A percentile compares a stretch with the other conserved stretches of the same genome.
Conservation (phyloP, 2,888 invertebrate species). For the Sarcophaga rosellei region DNA sequence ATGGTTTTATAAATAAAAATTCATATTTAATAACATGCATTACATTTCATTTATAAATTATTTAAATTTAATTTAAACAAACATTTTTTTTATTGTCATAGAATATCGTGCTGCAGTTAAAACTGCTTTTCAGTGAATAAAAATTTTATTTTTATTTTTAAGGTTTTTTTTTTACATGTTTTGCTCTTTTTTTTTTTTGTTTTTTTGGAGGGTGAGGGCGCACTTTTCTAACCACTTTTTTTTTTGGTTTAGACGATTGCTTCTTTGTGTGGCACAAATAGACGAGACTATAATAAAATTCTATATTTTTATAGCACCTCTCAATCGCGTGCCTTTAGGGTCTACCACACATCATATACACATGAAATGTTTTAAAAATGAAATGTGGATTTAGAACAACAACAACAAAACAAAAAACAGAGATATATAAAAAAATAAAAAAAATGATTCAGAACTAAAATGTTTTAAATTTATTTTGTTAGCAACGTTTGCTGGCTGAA, state of each 20-base stretch:
- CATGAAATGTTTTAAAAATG: constrained; percentile 12
- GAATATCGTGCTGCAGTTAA: no score
- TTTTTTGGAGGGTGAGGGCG: no score
- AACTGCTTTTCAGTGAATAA: no score
- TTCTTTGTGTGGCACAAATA: constrained; percentile 14
- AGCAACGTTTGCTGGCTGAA: not conserved
- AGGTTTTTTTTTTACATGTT: constrained; percentile 37
- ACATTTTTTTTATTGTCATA: no score
- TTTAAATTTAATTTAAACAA: no score
- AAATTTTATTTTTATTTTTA: not conserved
- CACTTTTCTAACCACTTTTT: constrained; percentile 10
- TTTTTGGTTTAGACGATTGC: constrained; percentile 1
- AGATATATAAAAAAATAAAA: constrained; percentile 1
- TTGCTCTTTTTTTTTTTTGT: constrained; percentile 22
- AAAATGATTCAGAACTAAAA: constrained; percentile 6
- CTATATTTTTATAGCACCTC: constrained; percentile 43
- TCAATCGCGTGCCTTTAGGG: constrained; percentile 53
- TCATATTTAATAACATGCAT: no score
- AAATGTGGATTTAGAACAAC: constrained; percentile 19
- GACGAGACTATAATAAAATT: constrained; percentile 33
- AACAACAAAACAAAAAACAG: constrained; percentile 7
- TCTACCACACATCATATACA: constrained; percentile 25
- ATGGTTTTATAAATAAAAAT: no score
- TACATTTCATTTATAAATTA: no score
- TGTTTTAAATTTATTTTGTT: constrained; percentile 22